Base-by-base conservation (phyloP, 2,888 invertebrate genomes). In the Hydropsyche betteni region DNA sequence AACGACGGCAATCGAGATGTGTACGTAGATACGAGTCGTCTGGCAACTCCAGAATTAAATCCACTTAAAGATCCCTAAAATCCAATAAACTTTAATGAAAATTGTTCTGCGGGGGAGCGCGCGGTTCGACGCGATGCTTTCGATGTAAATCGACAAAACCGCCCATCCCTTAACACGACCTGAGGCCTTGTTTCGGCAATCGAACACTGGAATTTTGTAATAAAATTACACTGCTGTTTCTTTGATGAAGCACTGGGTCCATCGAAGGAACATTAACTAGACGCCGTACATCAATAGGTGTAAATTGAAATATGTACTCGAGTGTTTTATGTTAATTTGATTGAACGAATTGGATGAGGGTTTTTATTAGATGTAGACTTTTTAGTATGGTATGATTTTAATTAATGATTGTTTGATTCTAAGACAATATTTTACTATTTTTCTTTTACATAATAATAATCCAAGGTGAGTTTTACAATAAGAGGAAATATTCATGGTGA, bases 81-180 rank as follows among this genome's bases (percentile, higher is more conserved):
- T 64, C 71, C 74, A 70, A 76, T 76, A 74, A 76, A 76, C 71
- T 74, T 71, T 76, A 76, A 76, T 76, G 76, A 74, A 76, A 74
- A 76, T 76, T 68, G 74, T 74, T 74, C 53, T 52, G 74, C 71
- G 74, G 64, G 16, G 4, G 55, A 24, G 55, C 24, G 24, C 24
- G 24, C 24, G 24, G 55, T 14, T 14, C 55, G 14, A 55, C 6
- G n/a, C n/a, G 5, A 34, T 8, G 14, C n/a, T 69, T 34, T 69
- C 34, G 38, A 69, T 69, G 69, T 36, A 69, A 69, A 69, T 69
- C 50, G 69, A 44, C 44, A 44, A 8, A n/a, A 34, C 64, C 64
- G 34, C 64, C 16, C 33, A 8, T 3, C 12, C 44, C 36, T 16
- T 16, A 10, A 34, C n/a, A n/a, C 36, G 2, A 34, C 69, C 69